Base-by-base conservation (phyloP, 2,797 vertebrate genomes). In the Premnoplex brunnescens region DNA sequence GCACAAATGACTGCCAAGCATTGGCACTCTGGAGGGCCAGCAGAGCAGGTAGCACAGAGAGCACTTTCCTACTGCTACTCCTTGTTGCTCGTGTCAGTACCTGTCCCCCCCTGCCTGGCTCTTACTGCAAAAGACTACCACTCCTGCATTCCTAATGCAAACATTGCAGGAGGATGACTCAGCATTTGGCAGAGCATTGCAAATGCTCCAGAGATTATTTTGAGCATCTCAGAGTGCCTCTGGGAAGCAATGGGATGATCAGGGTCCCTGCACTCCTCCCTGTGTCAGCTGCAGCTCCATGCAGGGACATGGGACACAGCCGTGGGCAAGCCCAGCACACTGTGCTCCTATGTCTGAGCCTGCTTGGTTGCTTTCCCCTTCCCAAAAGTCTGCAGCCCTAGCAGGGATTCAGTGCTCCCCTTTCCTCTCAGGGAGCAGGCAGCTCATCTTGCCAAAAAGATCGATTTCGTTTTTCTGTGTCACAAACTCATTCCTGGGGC, bases 121-220 rank as follows among this genome's bases (percentile, higher is more conserved):
- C 68, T 60, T 30, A 1, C 83, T 64, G 86, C 55, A 24, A 86
- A 76, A 60, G 69, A 20, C 86, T 69, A 64, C 89, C 0, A 9
- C 80, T 93, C 71, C 83, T 69, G 94, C 80, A 79, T 96, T 49
- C 91, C 63, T 90, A 82, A 91, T 87, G 84, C 63, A 63, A 62
- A 12, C 36, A 1, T 20, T 90, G 92, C 88, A 85, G 93, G 28
- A 49, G 51, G 83, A 85, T 89, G 95, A 95, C 86, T 95, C 86
- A 85, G 90, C 93, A 79, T 48, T 63, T 60, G 77, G 68, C 12
- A 2, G 51, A 52, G 67, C 76, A 37, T 30, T 73, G 66, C 62
- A 51, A 37, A 34, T 0, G 2, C 62, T 83, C 17, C 23, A 21
- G 90, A 58, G 69, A 76, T 91, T 36, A 22, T 69, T 94, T 24